Evolutionary conservation across 2,797 vertebrate genomes (phyloP).

Genomic region (Cyclura pinguis): DNA sequence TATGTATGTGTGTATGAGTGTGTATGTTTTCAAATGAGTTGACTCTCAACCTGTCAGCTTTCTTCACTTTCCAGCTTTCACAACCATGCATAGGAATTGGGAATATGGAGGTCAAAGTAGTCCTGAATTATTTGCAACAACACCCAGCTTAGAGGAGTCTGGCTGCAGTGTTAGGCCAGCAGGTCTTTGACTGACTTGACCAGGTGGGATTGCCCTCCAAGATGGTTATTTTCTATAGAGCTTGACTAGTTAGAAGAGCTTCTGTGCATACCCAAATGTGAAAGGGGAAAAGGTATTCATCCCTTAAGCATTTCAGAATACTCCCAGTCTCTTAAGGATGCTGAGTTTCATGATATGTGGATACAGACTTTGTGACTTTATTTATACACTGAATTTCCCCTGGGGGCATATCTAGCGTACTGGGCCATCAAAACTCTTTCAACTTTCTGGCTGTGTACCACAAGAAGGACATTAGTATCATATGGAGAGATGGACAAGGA

Average conservation of each 20-base stretch:
- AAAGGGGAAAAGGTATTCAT: background rate
- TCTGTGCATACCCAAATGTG: background rate
- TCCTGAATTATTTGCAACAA: too few species aligned
- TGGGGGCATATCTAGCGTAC: fast-evolving
- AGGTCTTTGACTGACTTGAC: too few species aligned
- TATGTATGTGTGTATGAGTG: too few species aligned
- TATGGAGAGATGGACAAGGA: background rate
- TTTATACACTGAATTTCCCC: slow-evolving; percentile 24
- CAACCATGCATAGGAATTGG: too few species aligned
- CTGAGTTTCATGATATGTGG: background rate
- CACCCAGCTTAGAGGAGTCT: too few species aligned
- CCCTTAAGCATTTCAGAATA: background rate
- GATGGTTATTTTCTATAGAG: slow-evolving; percentile 16
- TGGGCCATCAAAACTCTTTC: background rate
- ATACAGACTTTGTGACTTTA: slow-evolving; percentile 4
- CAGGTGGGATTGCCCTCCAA: background rate
- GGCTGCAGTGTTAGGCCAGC: too few species aligned
- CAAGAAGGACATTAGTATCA: slow-evolving; percentile 22
- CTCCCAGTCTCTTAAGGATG: background rate
- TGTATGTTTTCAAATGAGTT: too few species aligned
- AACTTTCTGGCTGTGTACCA: background rate
- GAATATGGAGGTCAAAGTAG: too few species aligned
- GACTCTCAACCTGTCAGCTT: too few species aligned
- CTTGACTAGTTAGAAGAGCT: background rate
- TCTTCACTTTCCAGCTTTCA: too few species aligned